Conservation (phyloP, 2,113 vertebrate species). For the Stomatorhinus ivindoensis region DNA sequence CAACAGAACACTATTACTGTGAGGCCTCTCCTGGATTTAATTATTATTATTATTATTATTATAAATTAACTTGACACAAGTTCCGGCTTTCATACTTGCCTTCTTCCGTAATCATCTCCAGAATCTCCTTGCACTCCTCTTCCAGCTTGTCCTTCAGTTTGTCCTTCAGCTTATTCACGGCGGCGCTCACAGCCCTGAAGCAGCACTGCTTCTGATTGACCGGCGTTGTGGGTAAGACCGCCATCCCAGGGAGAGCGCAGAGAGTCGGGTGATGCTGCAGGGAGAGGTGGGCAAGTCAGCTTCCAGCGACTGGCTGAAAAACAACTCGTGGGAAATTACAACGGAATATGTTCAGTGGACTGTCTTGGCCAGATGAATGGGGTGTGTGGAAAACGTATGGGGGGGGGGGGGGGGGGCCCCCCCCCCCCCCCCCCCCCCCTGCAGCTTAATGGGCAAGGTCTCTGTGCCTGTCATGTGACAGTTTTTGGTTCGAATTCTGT, state of each 20-base stretch:
- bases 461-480: not conserved
- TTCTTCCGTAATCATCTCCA: not conserved
- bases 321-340: not conserved
- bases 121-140: not conserved
- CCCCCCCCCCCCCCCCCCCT: too few relatives aligned
- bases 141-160: not conserved
- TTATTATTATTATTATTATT: not conserved
- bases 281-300: not conserved
- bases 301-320: not conserved
- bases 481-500: not conserved
- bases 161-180: not conserved
- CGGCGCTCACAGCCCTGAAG: slow-evolving; percentile 9
- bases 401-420: too few relatives aligned
- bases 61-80: not conserved
- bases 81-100: not conserved
- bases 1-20: not conserved
- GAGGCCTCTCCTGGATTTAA: not conserved
- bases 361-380: not conserved
- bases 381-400: not conserved
- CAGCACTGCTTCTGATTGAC: not conserved
- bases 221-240: not conserved
- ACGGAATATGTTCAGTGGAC: not conserved
- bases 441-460: not conserved
- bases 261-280: not conserved
- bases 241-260: not conserved